Conservation (phyloP, 2,888 invertebrate species). For the Temnothorax rugatulus region DNA sequence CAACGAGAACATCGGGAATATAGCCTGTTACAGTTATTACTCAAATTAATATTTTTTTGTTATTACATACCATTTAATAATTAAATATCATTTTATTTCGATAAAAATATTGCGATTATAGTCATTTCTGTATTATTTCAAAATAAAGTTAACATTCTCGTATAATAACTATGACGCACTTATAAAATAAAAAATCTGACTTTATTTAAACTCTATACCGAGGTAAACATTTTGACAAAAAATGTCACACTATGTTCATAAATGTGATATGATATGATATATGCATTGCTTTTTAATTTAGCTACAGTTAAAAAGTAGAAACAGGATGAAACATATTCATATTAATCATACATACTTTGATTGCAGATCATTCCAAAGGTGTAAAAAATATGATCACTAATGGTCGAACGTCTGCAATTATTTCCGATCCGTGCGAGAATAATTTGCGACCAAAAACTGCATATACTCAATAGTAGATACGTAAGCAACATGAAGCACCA, state of each 20-base stretch:
- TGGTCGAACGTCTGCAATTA: background rate
- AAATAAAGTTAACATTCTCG: background rate
- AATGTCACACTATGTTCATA: background rate
- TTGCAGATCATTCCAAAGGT: conserved; percentile 70
- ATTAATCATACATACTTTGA: conserved; percentile 66
- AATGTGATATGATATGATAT: background rate
- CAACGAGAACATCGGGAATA: conserved; percentile 3
- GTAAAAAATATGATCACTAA: conserved; percentile 72
- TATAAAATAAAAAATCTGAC: background rate
- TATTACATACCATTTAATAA: background rate
- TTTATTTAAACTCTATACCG: background rate
- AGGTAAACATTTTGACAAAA: background rate
- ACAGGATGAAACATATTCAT: background rate
- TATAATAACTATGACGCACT: background rate
- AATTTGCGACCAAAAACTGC: conserved; percentile 61
- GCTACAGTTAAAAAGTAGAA: background rate
- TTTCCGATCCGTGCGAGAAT: conserved; percentile 5
- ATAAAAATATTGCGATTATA: background rate
- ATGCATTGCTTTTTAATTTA: background rate
- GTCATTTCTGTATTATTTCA: background rate
- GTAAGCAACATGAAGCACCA: conserved; percentile 65
- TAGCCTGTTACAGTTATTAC: conserved; percentile 51
- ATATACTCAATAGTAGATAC: conserved; percentile 59
- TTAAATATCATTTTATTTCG: background rate
- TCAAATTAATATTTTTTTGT: background rate